Percentiles rank a stretch among this genome's conserved stretches.
phyloP scores from a whole-genome alignment of 2,888 invertebrate species.

The Drosophila mercatorum region DNA sequence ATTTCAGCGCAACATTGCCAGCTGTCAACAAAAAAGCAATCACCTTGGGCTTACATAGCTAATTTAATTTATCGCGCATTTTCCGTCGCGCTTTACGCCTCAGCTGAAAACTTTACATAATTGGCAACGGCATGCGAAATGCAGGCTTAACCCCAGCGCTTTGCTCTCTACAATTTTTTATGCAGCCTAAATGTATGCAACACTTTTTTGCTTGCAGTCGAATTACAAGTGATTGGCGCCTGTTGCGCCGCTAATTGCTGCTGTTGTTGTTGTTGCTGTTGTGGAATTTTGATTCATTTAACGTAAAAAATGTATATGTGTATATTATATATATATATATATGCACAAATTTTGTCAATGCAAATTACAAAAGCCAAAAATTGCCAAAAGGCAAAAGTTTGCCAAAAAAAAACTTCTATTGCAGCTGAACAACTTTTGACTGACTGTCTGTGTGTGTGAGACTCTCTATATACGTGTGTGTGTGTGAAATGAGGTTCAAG shows the following conservation, averaged over 20 bases:
- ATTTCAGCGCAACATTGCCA: neutral
- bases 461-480: constrained; percentile 6
- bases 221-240: constrained; percentile 9
- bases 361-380: constrained; percentile 33
- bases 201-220: constrained; percentile 7
- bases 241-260: constrained; percentile 43
- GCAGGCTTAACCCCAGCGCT: constrained; percentile 6
- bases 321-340: neutral
- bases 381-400: constrained; percentile 23
- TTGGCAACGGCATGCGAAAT: constrained; percentile 21
- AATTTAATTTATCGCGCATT: neutral
- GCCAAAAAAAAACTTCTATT: neutral
- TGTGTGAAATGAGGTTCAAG: constrained; percentile 33
- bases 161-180: constrained; percentile 48
- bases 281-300: constrained; percentile 45
- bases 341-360: constrained; percentile 29
- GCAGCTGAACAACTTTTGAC: constrained; percentile 16
- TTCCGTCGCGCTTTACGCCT: constrained; percentile 14
- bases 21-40: neutral
- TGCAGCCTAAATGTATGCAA: constrained; percentile 42
- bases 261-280: neutral
- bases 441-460: neutral
- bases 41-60: constrained; percentile 2
- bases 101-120: constrained; percentile 25
- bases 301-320: constrained; percentile 1